These are phyloP conservation scores for Pluvialis apricaria DNA, from an alignment of 2,113 vertebrate species.

Conservation along the genomic window DNA sequence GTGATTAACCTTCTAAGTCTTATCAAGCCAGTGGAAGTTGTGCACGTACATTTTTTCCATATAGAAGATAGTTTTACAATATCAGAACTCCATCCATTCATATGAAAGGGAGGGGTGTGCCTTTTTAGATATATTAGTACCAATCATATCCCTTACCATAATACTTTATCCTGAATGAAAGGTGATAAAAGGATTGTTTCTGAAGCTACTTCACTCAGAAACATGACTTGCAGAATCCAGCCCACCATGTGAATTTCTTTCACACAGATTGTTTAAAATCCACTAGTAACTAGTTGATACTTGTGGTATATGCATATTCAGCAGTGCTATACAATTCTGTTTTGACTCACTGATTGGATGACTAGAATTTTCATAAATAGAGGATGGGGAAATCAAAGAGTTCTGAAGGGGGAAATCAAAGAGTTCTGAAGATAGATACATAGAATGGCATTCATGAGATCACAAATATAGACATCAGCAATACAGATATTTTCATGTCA, in stretches of 20 bases:
- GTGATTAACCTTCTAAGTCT: not conserved
- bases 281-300: not conserved
- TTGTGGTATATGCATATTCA: conserved; percentile 10
- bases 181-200: not conserved
- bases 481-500: conserved; percentile 61
- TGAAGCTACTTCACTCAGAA: not conserved
- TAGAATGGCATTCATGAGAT: conserved; percentile 25
- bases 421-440: conserved; percentile 21
- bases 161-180: not conserved
- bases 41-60: not conserved
- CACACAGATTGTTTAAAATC: not conserved
- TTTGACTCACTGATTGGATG: conserved; percentile 28
- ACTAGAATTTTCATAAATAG: conserved; percentile 33
- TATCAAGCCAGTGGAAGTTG: not conserved
- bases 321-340: not conserved
- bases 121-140: not conserved
- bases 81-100: not conserved
- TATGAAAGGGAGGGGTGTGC: not conserved
- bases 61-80: not conserved
- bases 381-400: conserved; percentile 25
- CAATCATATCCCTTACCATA: not conserved
- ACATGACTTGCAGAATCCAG: not conserved
- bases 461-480: conserved; percentile 52
- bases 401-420: conserved; percentile 47
- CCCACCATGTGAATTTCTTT: not conserved